Percentiles rank a stretch among this genome's conserved stretches.
Conservation (phyloP, 2,888 invertebrate species). For the Erebia aethiops region DNA sequence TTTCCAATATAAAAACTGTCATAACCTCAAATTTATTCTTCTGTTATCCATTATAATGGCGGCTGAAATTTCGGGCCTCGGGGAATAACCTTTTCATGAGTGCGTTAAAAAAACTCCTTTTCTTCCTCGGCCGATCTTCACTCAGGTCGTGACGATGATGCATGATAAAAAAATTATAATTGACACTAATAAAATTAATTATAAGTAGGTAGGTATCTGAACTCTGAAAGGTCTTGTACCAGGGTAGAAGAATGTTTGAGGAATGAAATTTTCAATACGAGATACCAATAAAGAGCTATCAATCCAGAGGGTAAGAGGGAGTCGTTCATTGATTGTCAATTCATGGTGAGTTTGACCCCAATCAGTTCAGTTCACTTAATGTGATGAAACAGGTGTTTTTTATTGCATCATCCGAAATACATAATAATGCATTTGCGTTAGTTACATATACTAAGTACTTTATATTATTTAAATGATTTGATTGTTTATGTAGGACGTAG, state of each 20-base stretch:
- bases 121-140: background rate
- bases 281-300: slow-evolving; percentile 28
- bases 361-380: slow-evolving; percentile 46
- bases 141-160: background rate
- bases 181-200: background rate
- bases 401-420: slow-evolving; percentile 64
- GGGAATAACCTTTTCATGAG: slow-evolving; percentile 6
- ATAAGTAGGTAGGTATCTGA: background rate
- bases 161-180: slow-evolving; percentile 1
- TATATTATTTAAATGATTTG: slow-evolving; percentile 22
- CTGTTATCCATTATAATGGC: too few relatives aligned
- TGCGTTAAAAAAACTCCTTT: background rate
- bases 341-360: slow-evolving; percentile 45
- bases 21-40: too few relatives aligned
- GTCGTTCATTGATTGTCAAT: slow-evolving; percentile 34
- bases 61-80: too few relatives aligned
- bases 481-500: too few relatives aligned
- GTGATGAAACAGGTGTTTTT: slow-evolving; percentile 68
- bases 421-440: slow-evolving; percentile 33
- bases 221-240: slow-evolving; percentile 5
- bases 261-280: slow-evolving; percentile 17
- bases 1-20: too few relatives aligned
- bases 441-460: background rate
- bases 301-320: slow-evolving; percentile 19
- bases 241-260: slow-evolving; percentile 20